A percentile compares a stretch with the other conserved stretches of the same genome.
phyloP scores from a whole-genome alignment of 2,888 invertebrate species.

The Theodoxus fluviatilis region DNA sequence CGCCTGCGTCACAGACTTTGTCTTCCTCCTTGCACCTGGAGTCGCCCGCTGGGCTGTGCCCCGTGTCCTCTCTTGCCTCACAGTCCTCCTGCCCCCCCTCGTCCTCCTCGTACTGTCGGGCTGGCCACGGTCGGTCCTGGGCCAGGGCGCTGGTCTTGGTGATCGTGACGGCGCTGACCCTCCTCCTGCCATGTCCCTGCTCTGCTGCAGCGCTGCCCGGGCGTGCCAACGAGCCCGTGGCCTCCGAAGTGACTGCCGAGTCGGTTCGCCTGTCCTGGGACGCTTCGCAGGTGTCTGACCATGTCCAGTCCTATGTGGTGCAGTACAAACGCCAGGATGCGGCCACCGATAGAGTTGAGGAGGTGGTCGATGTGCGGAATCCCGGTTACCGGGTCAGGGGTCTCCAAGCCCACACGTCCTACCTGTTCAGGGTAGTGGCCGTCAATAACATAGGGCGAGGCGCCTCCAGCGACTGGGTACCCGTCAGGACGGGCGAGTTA shows the following conservation, averaged over 20 bases:
- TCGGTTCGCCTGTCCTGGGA: constrained; percentile 90
- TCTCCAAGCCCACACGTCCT: constrained; percentile 91
- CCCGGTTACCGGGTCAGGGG: constrained; percentile 84
- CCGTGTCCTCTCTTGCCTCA: too few relatives aligned
- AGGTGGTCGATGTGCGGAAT: constrained; percentile 85
- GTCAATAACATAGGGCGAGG: constrained; percentile 94
- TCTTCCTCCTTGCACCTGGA: not conserved
- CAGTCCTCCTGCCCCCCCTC: too few relatives aligned
- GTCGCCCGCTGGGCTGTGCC: too few relatives aligned
- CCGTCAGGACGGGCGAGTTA: constrained; percentile 95
- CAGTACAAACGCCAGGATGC: constrained; percentile 88
- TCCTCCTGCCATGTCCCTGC: constrained; percentile 35
- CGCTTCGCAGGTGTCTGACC: constrained; percentile 68
- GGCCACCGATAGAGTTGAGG: constrained; percentile 77
- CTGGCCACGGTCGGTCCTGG: too few relatives aligned
- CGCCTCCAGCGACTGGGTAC: constrained; percentile 84
- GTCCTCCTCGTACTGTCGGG: too few relatives aligned
- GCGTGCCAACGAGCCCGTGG: constrained; percentile 86
- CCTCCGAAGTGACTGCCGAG: constrained; percentile 92
- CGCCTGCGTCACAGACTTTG: not conserved
- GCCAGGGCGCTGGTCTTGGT: not conserved
- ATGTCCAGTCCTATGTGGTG: constrained; percentile 91
- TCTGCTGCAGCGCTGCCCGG: constrained; percentile 81
- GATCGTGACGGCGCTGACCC: not conserved
- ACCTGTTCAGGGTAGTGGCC: constrained; percentile 94